phyloP scores from a whole-genome alignment of 2,797 vertebrate genomes.

The Podarcis siculus region DNA sequence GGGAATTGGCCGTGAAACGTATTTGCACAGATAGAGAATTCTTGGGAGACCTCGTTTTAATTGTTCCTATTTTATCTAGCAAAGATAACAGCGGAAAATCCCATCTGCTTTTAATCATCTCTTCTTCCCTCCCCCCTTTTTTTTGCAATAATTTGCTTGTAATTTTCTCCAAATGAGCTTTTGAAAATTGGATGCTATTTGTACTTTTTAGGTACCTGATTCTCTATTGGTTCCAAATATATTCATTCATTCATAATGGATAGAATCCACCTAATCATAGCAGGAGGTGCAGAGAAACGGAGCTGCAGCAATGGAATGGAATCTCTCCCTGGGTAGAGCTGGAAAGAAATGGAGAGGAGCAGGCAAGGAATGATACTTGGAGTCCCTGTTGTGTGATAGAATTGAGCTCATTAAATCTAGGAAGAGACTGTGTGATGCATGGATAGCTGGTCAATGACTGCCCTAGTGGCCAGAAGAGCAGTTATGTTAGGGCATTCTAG shows the following conservation, averaged over 20 bases:
- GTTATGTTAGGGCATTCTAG: slow-evolving; percentile 6
- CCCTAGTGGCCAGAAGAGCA: slow-evolving; percentile 13
- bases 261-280: background rate
- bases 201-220: slow-evolving; percentile 10
- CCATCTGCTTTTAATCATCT: slow-evolving; percentile 39
- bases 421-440: slow-evolving; percentile 5
- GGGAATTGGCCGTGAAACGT: slow-evolving; percentile 6
- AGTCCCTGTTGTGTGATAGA: slow-evolving; percentile 9
- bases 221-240: slow-evolving; percentile 23
- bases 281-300: slow-evolving; percentile 14
- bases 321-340: background rate
- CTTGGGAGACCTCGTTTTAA: slow-evolving; percentile 45
- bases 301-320: background rate
- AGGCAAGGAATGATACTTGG: background rate
- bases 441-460: slow-evolving; percentile 13
- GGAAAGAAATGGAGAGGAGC: slow-evolving; percentile 7
- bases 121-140: background rate
- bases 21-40: slow-evolving; percentile 44
- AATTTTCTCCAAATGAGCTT: slow-evolving; percentile 51
- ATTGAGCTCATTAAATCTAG: slow-evolving; percentile 27
- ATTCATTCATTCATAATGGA: slow-evolving; percentile 36
- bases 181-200: slow-evolving; percentile 37
- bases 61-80: slow-evolving; percentile 35
- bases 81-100: slow-evolving; percentile 43
- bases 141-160: slow-evolving; percentile 47